Conservation (phyloP, 2,797 vertebrate species). For the Heteromormyrus szaboi region DNA sequence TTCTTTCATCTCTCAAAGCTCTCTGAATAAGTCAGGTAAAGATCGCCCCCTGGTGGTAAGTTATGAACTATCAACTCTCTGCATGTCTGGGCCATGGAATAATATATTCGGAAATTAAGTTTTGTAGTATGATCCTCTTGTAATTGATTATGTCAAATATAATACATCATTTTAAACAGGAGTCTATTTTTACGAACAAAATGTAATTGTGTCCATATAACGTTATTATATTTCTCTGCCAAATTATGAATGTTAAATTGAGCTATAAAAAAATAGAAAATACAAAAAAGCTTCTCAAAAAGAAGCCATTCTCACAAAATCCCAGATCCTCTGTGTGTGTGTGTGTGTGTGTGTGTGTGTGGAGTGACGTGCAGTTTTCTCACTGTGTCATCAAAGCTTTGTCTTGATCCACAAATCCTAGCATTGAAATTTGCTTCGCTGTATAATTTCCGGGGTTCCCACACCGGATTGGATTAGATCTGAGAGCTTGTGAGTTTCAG, state of each 20-base stretch:
- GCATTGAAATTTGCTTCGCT: neutral
- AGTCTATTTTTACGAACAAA: neutral
- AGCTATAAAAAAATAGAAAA: constrained; percentile 18
- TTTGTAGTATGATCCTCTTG: neutral
- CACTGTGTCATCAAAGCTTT: neutral
- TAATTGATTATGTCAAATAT: neutral
- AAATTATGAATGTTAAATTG: constrained; percentile 33
- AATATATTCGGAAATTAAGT: neutral
- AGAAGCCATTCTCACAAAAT: neutral
- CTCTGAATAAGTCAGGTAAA: neutral
- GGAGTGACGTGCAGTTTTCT: neutral
- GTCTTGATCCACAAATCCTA: neutral
- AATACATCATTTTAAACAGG: neutral
- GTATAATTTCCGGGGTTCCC: neutral
- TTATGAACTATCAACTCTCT: neutral
- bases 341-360: neutral
- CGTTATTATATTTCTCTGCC: constrained; percentile 21
- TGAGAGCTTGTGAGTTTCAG: neutral
- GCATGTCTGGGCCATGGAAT: neutral
- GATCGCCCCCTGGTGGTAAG: constrained; percentile 12
- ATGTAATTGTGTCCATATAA: neutral
- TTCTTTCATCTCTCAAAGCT: neutral
- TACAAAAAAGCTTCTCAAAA: neutral
- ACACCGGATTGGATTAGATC: neutral
- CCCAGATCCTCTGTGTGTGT: neutral